Evolutionary conservation across 2,888 invertebrate species (phyloP), one percentile per base, ranked within the genome.

Genomic region (Liodrosophila aerea): DNA sequence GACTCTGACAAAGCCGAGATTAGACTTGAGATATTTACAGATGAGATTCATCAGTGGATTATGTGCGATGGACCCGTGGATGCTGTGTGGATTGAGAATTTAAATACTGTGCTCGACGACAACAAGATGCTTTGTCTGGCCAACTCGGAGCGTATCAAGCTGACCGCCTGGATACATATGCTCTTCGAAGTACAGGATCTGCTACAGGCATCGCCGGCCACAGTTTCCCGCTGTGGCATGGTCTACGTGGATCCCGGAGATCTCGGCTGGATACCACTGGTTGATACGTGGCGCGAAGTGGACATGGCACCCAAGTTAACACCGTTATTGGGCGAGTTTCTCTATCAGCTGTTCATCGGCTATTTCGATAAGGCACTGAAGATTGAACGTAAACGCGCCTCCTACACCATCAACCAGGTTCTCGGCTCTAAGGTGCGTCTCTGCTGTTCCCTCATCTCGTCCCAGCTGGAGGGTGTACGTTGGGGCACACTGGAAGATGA

Each of bases 101-200:
- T 97, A 93, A 97, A 97, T 89, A 96, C 97, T 0, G 97, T 97
- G 0, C 91, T 97, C 4, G 97, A 97, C 86, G 97, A 97, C 87
- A 97, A 97, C 88, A 97, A 97, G 91, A 96, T 97, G 96, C 89
- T 97, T 31, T 97, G 97, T 80, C 91, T 97, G 31, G 96, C 97
- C 1, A 97, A 97, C 91, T 96, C 96, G 0, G 97, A 96, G 89
- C 92, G 96, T 61, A 97, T 97, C 64, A 97, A 97, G 89, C 92
- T 97, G 18, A 96, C 97, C 0, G 94, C 95, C 0, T 96, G 94
- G 90, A 95, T 97, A 0, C 96, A 96, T 83, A 96, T 97, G 96
- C 89, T 97, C 13, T 97, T 97, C 88, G 95, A 96, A 91, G 94
- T 94, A 7, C 94, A 95, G 84, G 97, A 97, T 89, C 91, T 97